These are phyloP conservation scores for Oreonectes daqikongensis DNA, from an alignment of 2,797 vertebrate species.

Conservation along the genomic window DNA sequence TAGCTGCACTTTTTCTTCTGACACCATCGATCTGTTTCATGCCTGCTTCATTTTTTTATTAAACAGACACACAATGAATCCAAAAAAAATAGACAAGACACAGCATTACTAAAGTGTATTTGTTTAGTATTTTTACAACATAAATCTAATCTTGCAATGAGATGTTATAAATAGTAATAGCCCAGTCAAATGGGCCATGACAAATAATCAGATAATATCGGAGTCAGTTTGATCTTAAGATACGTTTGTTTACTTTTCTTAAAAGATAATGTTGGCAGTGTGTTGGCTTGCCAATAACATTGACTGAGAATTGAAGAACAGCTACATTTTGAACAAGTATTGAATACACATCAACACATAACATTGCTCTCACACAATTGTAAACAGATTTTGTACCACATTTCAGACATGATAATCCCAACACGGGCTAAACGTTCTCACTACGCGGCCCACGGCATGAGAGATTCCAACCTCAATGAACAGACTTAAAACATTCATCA, in stretches of 20 bases:
- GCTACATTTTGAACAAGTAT: neutral
- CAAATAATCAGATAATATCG: neutral
- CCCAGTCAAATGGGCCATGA: neutral
- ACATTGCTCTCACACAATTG: neutral
- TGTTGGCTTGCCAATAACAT: neutral
- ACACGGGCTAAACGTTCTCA: slow-evolving; percentile 13
- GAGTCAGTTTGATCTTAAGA: neutral
- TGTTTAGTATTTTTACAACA: neutral
- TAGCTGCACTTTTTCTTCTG: slow-evolving; percentile 1
- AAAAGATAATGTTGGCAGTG: neutral
- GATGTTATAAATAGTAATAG: neutral
- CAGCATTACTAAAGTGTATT: neutral
- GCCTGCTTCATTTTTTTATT: neutral
- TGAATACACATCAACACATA: slow-evolving; percentile 11
- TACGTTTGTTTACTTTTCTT: neutral
- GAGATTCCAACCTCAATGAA: slow-evolving; percentile 26
- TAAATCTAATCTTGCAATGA: neutral
- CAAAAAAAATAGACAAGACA: neutral
- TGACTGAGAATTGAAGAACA: neutral
- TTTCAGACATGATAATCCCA: neutral
- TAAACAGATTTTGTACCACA: neutral
- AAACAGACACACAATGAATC: slow-evolving; percentile 16
- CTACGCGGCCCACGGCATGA: neutral
- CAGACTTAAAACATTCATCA: slow-evolving; percentile 17
- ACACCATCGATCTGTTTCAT: slow-evolving; percentile 3